phyloP scores from a whole-genome alignment of 2,113 vertebrate genomes.

The Ursus arctos region DNA sequence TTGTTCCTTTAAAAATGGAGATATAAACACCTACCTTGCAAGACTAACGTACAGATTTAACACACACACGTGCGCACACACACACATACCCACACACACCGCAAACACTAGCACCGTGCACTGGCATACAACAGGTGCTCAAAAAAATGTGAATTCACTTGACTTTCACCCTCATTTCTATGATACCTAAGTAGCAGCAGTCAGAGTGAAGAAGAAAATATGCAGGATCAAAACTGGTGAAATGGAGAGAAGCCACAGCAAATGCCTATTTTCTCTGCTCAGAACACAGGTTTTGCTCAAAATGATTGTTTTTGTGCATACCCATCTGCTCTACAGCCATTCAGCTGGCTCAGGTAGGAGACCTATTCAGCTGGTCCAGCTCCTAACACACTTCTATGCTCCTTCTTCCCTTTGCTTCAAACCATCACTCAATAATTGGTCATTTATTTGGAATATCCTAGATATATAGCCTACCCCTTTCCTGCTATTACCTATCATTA shows the following conservation, averaged over 20 bases:
- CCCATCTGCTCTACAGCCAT: not conserved
- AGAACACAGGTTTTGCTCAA: not conserved
- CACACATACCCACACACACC: not conserved
- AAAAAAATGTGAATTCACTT: not conserved
- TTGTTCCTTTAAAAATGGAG: not conserved
- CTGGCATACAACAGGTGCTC: not conserved
- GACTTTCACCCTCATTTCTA: not conserved
- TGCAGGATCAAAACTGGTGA: not conserved
- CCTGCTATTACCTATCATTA: not conserved
- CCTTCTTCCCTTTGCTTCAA: not conserved
- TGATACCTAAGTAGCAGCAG: not conserved
- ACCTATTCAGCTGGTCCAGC: no score
- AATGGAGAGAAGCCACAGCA: not conserved
- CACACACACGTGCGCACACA: no score
- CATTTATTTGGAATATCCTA: not conserved
- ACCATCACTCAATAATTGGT: not conserved
- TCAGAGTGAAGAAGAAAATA: not conserved
- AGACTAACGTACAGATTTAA: not conserved
- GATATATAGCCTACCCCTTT: not conserved
- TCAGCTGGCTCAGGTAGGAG: not conserved
- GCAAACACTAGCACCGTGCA: not conserved
- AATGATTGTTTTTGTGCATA: not conserved
- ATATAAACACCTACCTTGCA: not conserved
- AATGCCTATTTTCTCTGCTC: not conserved
- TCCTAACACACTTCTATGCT: not conserved